Evolutionary conservation across 1,140 invertebrate genomes (phyloP), one percentile per base, ranked within the genome.

Genomic region (Penaeus indicus): DNA sequence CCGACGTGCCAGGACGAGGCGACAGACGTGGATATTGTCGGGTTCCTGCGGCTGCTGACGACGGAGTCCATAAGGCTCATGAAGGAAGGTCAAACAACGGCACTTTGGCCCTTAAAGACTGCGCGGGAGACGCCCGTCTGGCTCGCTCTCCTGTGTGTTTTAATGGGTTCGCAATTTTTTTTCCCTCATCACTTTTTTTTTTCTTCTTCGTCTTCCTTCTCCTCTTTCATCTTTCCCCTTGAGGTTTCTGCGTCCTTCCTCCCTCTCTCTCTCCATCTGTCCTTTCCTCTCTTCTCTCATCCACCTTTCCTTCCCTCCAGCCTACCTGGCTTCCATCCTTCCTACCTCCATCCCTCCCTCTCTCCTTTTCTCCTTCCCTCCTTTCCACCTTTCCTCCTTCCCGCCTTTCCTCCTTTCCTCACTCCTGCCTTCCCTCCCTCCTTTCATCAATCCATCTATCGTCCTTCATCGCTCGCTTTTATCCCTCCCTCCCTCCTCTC

Each of bases 141-240:
- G 19, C 63, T 67, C n/a, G 19, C 63, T 67, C n/a, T n/a, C 63
- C n/a, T 67, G 19, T n/a, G 19, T 67, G 19, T n/a, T 67, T 67
- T 67, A n/a, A 21, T n/a, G n/a, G 19, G 19, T 67, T 67, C 63
- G 19, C 63, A 67, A 67, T 67, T 67, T 67, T n/a, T n/a, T 67
- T n/a, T 67, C 63, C 63, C n/a, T 67, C 19, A 67, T 67, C n/a
- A 21, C 63, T 21, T 67, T n/a, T 67, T n/a, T n/a, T 67, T 3
- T n/a, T 67, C 63, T 67, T 67, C 63, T 67, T n/a, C 63, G n/a
- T 67, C 19, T 67, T 67, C 63, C 63, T 67, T 67, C 63, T n/a
- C 63, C n/a, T 67, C 63, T n/a, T 67, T 67, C 63, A 21, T 67
- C n/a, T n/a, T 67, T n/a, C 3, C n/a, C 63, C n/a, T 67, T n/a